These are phyloP conservation scores for Cydia amplana DNA, from an alignment of 1,140 invertebrate genomes.

Conservation along the genomic window DNA sequence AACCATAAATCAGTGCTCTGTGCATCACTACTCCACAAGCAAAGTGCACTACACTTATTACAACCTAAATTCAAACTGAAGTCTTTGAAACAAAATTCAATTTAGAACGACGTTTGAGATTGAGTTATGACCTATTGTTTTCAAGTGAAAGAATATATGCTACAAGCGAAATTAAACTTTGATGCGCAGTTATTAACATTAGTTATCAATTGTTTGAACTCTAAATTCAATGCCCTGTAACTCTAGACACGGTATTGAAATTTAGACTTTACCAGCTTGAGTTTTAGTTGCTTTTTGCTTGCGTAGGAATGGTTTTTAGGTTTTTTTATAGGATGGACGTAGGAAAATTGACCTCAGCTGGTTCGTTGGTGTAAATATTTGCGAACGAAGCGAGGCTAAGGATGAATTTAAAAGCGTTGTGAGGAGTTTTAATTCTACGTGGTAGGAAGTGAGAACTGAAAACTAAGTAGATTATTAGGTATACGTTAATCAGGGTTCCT, in stretches of 20 bases:
- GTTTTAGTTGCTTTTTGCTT: constrained; percentile 42
- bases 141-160: constrained; percentile 29
- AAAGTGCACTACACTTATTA: constrained; percentile 64
- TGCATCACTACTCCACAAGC: constrained; percentile 60
- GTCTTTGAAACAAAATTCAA: constrained; percentile 16
- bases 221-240: constrained; percentile 21
- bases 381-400: constrained; percentile 60
- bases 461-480: too few species aligned
- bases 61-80: constrained; percentile 38
- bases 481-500: too few species aligned
- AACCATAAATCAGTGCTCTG: constrained; percentile 70
- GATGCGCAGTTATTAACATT: constrained; percentile 49
- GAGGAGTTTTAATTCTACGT: constrained; percentile 26
- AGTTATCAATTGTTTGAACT: constrained; percentile 46
- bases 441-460: too few species aligned
- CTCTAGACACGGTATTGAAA: constrained; percentile 19
- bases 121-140: constrained; percentile 36
- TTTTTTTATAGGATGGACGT: constrained; percentile 38
- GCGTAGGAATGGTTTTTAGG: constrained; percentile 34
- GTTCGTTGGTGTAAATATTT: constrained; percentile 69
- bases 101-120: constrained; percentile 10
- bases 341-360: constrained; percentile 71
- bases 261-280: constrained; percentile 33
- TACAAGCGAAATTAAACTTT: constrained; percentile 53
- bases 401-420: constrained; percentile 49